Conservation (phyloP, 2,113 vertebrate genomes). For the Myxocyprinus asiaticus region DNA sequence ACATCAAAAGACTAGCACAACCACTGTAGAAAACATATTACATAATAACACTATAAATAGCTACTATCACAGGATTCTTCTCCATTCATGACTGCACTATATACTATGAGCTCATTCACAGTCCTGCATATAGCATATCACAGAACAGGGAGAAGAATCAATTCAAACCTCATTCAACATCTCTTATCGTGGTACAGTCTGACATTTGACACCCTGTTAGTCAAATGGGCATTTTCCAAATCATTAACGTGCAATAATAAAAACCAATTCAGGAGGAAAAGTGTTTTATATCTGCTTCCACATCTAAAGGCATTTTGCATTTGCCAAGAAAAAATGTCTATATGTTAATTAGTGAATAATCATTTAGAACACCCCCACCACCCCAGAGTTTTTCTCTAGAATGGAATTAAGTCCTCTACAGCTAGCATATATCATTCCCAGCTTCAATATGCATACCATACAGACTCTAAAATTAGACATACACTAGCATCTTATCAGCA, state of each 20-base stretch:
- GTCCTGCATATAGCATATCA: conserved; percentile 4
- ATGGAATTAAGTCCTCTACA: neutral
- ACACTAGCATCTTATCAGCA: conserved; percentile 2
- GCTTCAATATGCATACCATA: neutral
- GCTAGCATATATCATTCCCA: conserved; percentile 2
- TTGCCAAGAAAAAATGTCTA: conserved; percentile 18
- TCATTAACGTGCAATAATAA: conserved; percentile 30
- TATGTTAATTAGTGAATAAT: conserved; percentile 36
- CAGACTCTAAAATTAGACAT: conserved; percentile 24
- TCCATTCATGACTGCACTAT: conserved; percentile 8
- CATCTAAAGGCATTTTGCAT: neutral
- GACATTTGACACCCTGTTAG: conserved; percentile 15
- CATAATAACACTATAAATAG: conserved; percentile 2
- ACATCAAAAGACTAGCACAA: neutral
- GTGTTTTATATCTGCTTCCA: neutral
- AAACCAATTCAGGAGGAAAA: conserved; percentile 14
- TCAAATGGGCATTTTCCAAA: conserved; percentile 37
- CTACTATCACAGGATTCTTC: neutral
- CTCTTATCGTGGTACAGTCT: neutral
- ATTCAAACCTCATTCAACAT: conserved; percentile 24
- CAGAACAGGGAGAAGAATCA: neutral
- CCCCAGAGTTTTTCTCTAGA: neutral
- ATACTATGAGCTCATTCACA: neutral
- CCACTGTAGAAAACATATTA: conserved; percentile 10
- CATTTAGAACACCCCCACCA: neutral